Percentiles rank a stretch among this genome's conserved stretches.
Evolutionary conservation across 2,113 vertebrate genomes (phyloP).

Genomic region (Charadrius vociferus): DNA sequence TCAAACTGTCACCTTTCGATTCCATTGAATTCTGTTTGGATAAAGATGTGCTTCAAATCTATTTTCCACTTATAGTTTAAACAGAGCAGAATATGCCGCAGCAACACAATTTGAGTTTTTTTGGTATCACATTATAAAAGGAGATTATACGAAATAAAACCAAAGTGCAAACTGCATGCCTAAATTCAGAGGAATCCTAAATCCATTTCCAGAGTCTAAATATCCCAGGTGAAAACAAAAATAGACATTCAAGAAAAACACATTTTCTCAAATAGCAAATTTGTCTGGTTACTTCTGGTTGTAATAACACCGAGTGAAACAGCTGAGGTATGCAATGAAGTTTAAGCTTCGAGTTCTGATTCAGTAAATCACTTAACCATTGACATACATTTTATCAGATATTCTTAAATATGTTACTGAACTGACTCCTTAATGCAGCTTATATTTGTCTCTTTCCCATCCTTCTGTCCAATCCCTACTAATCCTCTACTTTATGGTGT

Average conservation of each 20-base stretch:
- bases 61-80: neutral
- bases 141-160: neutral
- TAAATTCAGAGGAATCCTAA: neutral
- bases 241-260: neutral
- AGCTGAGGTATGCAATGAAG: neutral
- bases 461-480: neutral
- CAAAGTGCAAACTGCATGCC: neutral
- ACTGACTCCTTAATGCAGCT: neutral
- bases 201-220: neutral
- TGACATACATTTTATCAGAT: neutral
- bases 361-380: neutral
- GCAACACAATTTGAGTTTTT: neutral
- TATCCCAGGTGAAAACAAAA: neutral
- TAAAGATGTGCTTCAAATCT: neutral
- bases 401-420: neutral
- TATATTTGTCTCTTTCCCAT: neutral
- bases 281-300: neutral
- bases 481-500: accelerated
- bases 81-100: neutral
- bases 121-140: neutral
- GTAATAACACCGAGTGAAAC: neutral
- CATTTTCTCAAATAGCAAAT: neutral
- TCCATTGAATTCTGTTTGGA: neutral
- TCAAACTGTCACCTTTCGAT: neutral
- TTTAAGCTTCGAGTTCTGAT: neutral